phyloP scores from a whole-genome alignment of 2,888 invertebrate species.

The Eurytoma adleriae region DNA sequence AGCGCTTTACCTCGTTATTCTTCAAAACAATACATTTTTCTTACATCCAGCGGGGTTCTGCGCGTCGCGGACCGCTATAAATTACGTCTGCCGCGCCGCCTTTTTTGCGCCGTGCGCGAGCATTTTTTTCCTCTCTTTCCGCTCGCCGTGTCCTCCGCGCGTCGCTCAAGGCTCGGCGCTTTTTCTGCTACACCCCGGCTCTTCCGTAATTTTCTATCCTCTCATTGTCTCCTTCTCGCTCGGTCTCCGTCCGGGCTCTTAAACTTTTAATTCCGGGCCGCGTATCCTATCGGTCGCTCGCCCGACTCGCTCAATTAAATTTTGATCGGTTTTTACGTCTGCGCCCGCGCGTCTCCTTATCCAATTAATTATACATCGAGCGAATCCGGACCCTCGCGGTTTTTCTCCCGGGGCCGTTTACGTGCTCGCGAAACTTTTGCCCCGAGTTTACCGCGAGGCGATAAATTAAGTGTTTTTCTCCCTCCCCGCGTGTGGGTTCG shows the following conservation, averaged over 20 bases:
- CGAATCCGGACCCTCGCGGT: constrained; percentile 11
- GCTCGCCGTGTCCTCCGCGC: not conserved
- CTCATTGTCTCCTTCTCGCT: not conserved
- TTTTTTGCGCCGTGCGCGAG: not conserved
- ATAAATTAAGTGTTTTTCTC: not conserved
- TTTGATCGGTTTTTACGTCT: constrained; percentile 48
- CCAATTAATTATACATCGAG: constrained; percentile 46
- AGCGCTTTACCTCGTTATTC: constrained; percentile 1
- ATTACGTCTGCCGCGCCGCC: constrained; percentile 14
- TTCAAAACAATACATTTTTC: constrained; percentile 5
- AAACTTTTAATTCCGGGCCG: constrained; percentile 20
- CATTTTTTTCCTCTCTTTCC: not conserved
- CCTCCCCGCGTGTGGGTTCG: not conserved
- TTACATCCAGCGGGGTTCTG: constrained; percentile 1
- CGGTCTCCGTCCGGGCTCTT: not conserved
- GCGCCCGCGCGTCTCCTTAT: constrained; percentile 29
- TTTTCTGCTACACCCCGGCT: constrained; percentile 20
- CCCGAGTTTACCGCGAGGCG: not conserved
- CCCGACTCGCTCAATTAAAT: constrained; percentile 38
- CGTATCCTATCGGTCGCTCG: not conserved
- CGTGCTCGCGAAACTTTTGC: not conserved
- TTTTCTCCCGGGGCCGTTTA: not conserved
- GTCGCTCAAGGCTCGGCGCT: constrained; percentile 3
- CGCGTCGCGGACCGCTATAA: constrained; percentile 21
- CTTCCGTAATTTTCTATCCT: constrained; percentile 32